These are phyloP conservation scores for Semaprochilodus insignis DNA, from an alignment of 2,797 vertebrate genomes.

Conservation along the genomic window DNA sequence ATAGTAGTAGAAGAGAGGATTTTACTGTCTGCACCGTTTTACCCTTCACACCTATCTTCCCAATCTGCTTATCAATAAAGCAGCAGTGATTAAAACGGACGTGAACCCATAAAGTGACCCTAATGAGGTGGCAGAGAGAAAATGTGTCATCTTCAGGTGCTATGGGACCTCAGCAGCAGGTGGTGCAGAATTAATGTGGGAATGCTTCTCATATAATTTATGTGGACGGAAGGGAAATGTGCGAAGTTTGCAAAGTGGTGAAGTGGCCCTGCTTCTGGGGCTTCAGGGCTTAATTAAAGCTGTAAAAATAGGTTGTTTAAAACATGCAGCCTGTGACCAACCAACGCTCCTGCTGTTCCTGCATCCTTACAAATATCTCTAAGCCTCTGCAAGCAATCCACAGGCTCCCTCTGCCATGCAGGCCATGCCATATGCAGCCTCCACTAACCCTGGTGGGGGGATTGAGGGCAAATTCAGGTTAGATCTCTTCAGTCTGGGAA, in stretches of 20 bases:
- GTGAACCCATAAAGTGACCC: not conserved
- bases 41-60: not conserved
- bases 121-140: constrained; percentile 21
- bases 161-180: constrained; percentile 37
- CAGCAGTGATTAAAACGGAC: constrained; percentile 3
- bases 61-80: constrained; percentile 4
- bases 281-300: constrained; percentile 46
- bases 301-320: constrained; percentile 50
- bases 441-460: not conserved
- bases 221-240: not conserved
- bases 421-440: constrained; percentile 42
- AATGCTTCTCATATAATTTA: constrained; percentile 7
- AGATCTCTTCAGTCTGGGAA: not conserved
- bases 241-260: not conserved
- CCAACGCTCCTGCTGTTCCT: constrained; percentile 20
- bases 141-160: constrained; percentile 11
- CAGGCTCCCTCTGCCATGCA: constrained; percentile 14
- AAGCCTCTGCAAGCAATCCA: constrained; percentile 13
- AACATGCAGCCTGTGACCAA: constrained; percentile 30
- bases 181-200: constrained; percentile 44
- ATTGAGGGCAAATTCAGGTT: not conserved
- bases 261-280: constrained; percentile 21
- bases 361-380: constrained; percentile 34
- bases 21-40: not conserved
- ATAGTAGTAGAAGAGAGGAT: not conserved